Evolutionary conservation across 2,113 vertebrate genomes (phyloP).

Genomic region (Xiphorhynchus elegans): DNA sequence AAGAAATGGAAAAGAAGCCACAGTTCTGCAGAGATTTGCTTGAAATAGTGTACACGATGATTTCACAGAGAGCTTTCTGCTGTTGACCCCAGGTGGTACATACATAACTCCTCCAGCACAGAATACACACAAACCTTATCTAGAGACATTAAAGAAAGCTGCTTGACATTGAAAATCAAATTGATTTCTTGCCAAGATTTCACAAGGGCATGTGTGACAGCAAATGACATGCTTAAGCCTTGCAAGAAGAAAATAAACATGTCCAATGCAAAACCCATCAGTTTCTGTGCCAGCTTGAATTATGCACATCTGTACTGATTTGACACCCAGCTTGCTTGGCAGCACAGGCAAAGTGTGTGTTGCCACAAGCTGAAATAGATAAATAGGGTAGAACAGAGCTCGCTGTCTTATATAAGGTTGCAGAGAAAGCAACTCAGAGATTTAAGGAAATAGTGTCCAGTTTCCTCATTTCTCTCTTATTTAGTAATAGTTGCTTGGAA

Average conservation of each 20-base stretch:
- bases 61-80: neutral
- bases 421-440: neutral
- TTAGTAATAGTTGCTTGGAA: neutral
- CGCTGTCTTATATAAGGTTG: neutral
- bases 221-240: slow-evolving; percentile 74
- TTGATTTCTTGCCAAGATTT: slow-evolving; percentile 81
- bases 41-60: neutral
- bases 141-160: slow-evolving; percentile 69
- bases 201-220: slow-evolving; percentile 75
- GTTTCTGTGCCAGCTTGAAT: slow-evolving; percentile 72
- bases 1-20: neutral
- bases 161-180: slow-evolving; percentile 72
- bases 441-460: neutral
- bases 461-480: neutral
- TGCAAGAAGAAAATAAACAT: slow-evolving; percentile 76
- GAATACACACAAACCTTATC: slow-evolving; percentile 62
- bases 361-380: slow-evolving; percentile 61
- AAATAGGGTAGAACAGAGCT: slow-evolving; percentile 20
- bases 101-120: slow-evolving; percentile 42
- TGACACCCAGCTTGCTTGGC: slow-evolving; percentile 59
- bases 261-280: slow-evolving; percentile 71
- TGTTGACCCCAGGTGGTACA: slow-evolving; percentile 59
- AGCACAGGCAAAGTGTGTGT: slow-evolving; percentile 5
- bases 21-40: neutral
- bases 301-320: slow-evolving; percentile 72